Evolutionary conservation across 92 coral and sea anemone genomes (phyloP), one percentile per base, ranked within the genome.

Genomic region (Palythoa grandiflora): DNA sequence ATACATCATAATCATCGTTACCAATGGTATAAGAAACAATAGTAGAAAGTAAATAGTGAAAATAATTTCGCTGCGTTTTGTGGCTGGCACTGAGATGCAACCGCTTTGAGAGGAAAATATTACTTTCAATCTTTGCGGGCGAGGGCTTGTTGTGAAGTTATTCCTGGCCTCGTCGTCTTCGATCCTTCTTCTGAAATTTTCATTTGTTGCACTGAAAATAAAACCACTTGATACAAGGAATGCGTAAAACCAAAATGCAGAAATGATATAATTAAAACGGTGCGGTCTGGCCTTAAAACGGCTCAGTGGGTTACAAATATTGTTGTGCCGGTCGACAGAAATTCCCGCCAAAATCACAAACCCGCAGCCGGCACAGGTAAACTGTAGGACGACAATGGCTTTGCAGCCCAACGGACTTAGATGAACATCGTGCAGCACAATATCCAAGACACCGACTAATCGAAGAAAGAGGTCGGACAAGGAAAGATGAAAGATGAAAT

Each of bases 281-380:
- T 74, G 89, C 14, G 73, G 61, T 55, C 88, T 87, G 16, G 57
- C 16, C 0, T 79, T 13, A 40, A 89, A 65, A 39, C 87, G 70
- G 38, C 87, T 88, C 4, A 94, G 77, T 2, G 96, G 96, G 75
- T 87, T 51, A 1, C 92, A 20, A 51, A 94, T 94, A 59, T 90
- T 92, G 17, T 89, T 74, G 89, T 94, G 87, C 16, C 96, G 96
- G 79, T 94, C 94, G 19, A 92, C 73, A n/a, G 96, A 91, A 48
- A 94, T 94, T 77, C 93, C 94, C 40, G 94, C 85, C 78, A 94
- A 89, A 51, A 94, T 90, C 6, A 87, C 87, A 63, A 94, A 94
- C 0, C 89, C 87, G 2, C 92, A 89, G 1, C 94, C 94, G 9
- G 94, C 94, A 39, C 92, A 89, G 11, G 93, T 84, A 51, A 84